Base-by-base conservation (phyloP, 1,140 invertebrate species). In the Orchesella cincta region DNA sequence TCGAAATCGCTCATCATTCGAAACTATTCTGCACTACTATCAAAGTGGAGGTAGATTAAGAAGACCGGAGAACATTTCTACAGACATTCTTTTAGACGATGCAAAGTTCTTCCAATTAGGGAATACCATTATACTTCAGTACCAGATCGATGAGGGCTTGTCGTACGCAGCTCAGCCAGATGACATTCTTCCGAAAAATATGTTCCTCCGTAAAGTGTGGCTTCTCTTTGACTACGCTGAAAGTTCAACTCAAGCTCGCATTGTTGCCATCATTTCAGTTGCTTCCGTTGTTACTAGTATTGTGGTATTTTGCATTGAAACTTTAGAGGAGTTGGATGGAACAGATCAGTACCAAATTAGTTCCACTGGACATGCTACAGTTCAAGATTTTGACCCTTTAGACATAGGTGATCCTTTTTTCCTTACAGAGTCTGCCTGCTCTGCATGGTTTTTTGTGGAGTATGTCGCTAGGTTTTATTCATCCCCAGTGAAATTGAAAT, bases 211-310 rank as follows among this genome's bases (percentile, higher is more conserved):
- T 54, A 74, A 74, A 34, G 29, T 74, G 18, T 74, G 73, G 73
- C 51, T 74, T 5, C 73, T 74, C n/a, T 74, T 74, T 34, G 73
- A 74, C 23, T 31, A 54, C 39, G 46, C 73, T 26, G 14, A 52
- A 36, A 74, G 73, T 33, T 39, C 31, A 5, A 57, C 28, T 2
- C 73, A 74, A 29, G 73, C 73, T 20, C 33, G 28, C 12, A n/a
- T 74, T 33, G 12, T 74, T 5, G 29, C 31, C 8, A 46, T 57
- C 5, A 54, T 52, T 26, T 74, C 73, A 1, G 31, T 74, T 64
- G 94, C 96, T 87, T 96, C 97, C 90, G 96, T 97, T 85, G 93
- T 93, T 85, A 89, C 96, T 62, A 96, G 94, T 79, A 94, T 97
- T 78, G 87, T 96, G 72, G 96, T 93, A 67, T 98, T 98, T 87